Base-by-base conservation (phyloP, 2,888 invertebrate species). In the Morpho helenor region DNA sequence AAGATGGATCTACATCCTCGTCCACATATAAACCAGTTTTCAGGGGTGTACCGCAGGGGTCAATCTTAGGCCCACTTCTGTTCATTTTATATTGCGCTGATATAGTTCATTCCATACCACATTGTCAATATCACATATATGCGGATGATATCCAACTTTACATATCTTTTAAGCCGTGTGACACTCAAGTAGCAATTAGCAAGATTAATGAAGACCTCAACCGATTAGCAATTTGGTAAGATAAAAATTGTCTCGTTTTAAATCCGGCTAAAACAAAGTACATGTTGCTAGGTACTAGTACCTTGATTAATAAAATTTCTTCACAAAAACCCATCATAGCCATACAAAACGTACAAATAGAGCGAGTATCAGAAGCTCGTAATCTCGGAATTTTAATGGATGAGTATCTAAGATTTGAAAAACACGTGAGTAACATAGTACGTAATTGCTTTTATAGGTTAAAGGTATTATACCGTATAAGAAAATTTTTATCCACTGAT, bases 381-480 rank as follows among this genome's bases (percentile, higher is more conserved):
- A 55, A 49, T 9, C 43, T 49, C 2, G 55, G 49, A 3, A 10
- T 55, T 8, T 8, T 42, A 7, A 42, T 55, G 7, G 55, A 55
- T 39, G 10, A 31, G 7, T n/a, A 39, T 7, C 41, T 54, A 10
- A 31, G 47, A 46, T 54, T 54, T 47, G 55, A 55, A 49, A 55
- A 41, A 31, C 55, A 55, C n/a, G 23, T 55, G 40, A 9, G 22
- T 31, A 40, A 49, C 7, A 23, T 22, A 16, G 40, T 43, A 46
- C 22, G 8, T 6, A 55, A 55, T 31, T 55, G 55, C 23, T 55
- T 49, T 23, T 55, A 49, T 40, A 47, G 54, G 16, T 49, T 22
- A 45, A 44, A 57, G 61, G 66, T 69, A 65, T 68, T 49, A 45
- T 66, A 31, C 51, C 44, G 23, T 5, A 41, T 57, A 4, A 9